These are phyloP conservation scores for Physocephala rufipes DNA, from an alignment of 2,888 invertebrate genomes.

Conservation along the genomic window DNA sequence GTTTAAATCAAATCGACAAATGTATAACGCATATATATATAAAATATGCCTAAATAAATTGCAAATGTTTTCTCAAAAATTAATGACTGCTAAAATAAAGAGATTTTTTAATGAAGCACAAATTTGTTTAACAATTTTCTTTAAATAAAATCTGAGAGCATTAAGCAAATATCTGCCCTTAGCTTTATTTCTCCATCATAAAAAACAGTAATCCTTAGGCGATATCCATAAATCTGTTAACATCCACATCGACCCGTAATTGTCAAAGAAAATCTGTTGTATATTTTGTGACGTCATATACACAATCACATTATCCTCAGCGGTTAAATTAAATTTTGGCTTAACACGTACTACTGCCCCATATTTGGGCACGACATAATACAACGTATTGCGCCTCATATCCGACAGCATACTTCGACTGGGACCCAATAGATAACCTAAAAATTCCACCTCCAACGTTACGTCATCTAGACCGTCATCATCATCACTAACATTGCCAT, in stretches of 20 bases:
- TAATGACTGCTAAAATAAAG: no score
- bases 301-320: constrained; percentile 61
- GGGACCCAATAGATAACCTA: constrained; percentile 57
- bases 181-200: constrained; percentile 42
- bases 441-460: constrained; percentile 46
- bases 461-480: neutral
- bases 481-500: constrained; percentile 1
- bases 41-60: no score
- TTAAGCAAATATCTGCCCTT: neutral
- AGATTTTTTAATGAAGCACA: no score
- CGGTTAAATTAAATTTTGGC: constrained; percentile 52
- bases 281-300: constrained; percentile 60
- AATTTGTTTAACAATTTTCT: no score
- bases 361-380: constrained; percentile 60
- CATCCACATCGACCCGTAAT: constrained; percentile 57
- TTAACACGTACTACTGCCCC: constrained; percentile 59
- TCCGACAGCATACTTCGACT: constrained; percentile 53
- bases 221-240: constrained; percentile 57
- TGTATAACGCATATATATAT: no score
- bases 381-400: constrained; percentile 54
- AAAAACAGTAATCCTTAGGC: constrained; percentile 58
- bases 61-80: no score
- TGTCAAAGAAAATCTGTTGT: constrained; percentile 60
- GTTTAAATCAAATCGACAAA: no score
- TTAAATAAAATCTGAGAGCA: no score